These are phyloP conservation scores for Graphium colonna DNA, from an alignment of 2,888 invertebrate genomes.

Conservation along the genomic window DNA sequence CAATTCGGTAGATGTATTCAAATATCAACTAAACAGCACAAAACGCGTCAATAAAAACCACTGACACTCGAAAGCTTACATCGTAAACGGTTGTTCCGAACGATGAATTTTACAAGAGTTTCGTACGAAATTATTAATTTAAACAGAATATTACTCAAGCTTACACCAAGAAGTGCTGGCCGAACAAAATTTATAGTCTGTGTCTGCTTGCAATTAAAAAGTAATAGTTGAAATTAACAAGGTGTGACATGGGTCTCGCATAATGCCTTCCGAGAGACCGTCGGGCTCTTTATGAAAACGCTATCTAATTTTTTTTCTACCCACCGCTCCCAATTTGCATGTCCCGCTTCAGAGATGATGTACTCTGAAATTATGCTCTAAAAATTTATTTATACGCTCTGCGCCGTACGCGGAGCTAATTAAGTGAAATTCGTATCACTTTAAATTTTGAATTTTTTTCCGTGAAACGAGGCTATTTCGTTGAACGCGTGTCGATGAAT, in stretches of 20 bases:
- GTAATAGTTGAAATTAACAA: slow-evolving; percentile 33
- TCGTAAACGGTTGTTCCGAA: too few species aligned
- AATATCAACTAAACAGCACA: too few species aligned
- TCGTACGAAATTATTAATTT: background rate
- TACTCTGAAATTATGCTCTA: slow-evolving; percentile 66
- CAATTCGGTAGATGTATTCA: too few species aligned
- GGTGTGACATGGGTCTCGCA: slow-evolving; percentile 37
- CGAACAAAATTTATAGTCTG: slow-evolving; percentile 15
- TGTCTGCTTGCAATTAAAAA: slow-evolving; percentile 26
- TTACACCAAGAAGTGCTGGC: too few species aligned
- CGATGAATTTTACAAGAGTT: background rate
- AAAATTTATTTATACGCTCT: slow-evolving; percentile 66
- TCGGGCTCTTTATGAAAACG: slow-evolving; percentile 70
- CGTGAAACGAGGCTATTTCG: slow-evolving; percentile 26
- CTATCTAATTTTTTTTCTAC: slow-evolving; percentile 72
- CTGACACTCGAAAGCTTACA: too few species aligned
- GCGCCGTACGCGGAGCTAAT: slow-evolving; percentile 52
- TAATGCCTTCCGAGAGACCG: slow-evolving; percentile 40
- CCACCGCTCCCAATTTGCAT: slow-evolving; percentile 72
- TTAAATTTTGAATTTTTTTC: slow-evolving; percentile 30
- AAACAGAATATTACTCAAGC: too few species aligned
- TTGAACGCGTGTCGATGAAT: slow-evolving; percentile 5
- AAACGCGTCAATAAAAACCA: background rate
- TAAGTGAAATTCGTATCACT: slow-evolving; percentile 35
- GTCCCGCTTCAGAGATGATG: slow-evolving; percentile 73